Conservation (phyloP, 2,888 invertebrate genomes). For the Leptinotarsa peninsularis region DNA sequence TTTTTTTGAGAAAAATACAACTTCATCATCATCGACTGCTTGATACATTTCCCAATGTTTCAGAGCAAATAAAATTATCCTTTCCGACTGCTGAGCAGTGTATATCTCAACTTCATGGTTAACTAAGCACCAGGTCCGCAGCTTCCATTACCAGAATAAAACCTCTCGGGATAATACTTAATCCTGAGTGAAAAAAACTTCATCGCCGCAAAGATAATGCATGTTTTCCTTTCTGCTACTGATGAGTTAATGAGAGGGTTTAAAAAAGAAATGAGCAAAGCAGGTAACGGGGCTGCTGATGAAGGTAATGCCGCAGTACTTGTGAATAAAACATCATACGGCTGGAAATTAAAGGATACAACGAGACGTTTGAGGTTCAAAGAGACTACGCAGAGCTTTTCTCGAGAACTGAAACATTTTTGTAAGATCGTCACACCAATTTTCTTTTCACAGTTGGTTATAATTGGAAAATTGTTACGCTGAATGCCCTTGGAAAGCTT, state of each 20-base stretch:
- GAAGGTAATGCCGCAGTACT: slow-evolving; percentile 7
- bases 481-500: background rate
- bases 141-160: background rate
- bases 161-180: background rate
- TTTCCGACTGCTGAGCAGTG: too few relatives aligned
- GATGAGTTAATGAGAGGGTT: background rate
- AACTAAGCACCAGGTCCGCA: background rate
- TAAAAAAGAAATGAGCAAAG: background rate
- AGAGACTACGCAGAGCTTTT: slow-evolving; percentile 4
- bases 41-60: too few relatives aligned
- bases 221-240: slow-evolving; percentile 5
- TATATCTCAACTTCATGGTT: background rate
- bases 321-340: background rate
- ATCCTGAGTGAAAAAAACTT: background rate
- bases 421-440: slow-evolving; percentile 8
- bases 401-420: slow-evolving; percentile 5
- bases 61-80: too few relatives aligned
- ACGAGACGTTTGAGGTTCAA: background rate
- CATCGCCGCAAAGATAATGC: slow-evolving; percentile 5
- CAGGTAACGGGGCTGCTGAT: background rate
- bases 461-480: background rate
- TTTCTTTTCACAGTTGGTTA: background rate
- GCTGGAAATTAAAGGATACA: background rate
- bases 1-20: too few relatives aligned
- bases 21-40: too few relatives aligned